Percentiles rank a stretch among this genome's conserved stretches.
These are phyloP conservation scores for Colinus virginianus DNA, from an alignment of 2,113 vertebrate genomes.

Conservation along the genomic window DNA sequence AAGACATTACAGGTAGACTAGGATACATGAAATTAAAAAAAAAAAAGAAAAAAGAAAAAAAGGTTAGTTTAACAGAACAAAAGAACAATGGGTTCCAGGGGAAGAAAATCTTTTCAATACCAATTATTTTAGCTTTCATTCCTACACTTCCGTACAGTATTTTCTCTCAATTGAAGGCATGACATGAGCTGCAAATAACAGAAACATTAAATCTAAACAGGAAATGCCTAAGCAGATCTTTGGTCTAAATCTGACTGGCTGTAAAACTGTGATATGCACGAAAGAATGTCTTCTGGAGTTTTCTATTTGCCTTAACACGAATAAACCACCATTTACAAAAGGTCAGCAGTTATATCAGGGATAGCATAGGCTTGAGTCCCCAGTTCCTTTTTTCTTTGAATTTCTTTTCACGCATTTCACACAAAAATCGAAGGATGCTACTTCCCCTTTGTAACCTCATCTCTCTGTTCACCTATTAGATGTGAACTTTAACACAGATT, in stretches of 20 bases:
- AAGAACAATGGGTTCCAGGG: neutral
- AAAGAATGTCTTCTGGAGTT: neutral
- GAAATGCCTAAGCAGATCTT: constrained; percentile 33
- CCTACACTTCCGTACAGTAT: neutral
- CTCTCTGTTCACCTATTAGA: neutral
- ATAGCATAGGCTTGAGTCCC: neutral
- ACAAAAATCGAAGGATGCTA: neutral
- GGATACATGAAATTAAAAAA: neutral
- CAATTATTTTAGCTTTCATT: neutral
- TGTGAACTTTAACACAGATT: neutral
- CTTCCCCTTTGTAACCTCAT: neutral
- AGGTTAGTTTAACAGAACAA: neutral
- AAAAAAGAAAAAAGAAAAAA: neutral
- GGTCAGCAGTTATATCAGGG: neutral
- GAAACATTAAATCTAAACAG: constrained; percentile 32
- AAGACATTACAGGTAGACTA: neutral
- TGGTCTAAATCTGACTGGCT: neutral
- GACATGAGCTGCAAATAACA: neutral
- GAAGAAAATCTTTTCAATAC: neutral
- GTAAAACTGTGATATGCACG: neutral
- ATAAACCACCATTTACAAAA: neutral
- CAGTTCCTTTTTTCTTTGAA: neutral
- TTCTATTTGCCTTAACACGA: neutral
- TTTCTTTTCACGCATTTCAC: neutral
- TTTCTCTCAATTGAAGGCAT: neutral